Conservation (phyloP, 2,888 invertebrate genomes). For the Lasioglossum pauxillum region DNA sequence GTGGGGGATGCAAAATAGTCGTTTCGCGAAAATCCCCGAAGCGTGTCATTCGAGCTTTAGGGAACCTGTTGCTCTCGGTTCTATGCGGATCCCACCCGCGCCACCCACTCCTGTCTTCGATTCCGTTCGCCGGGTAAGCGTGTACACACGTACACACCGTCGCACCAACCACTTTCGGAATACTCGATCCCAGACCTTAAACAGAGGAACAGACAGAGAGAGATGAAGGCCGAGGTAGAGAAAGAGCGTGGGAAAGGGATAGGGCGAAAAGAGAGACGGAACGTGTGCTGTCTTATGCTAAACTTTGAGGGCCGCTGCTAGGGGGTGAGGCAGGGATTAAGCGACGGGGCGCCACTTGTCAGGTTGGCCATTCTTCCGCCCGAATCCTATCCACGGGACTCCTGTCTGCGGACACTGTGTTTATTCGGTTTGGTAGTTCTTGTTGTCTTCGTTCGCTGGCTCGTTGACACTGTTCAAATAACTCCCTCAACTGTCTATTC, state of each 20-base stretch:
- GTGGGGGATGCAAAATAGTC: constrained; percentile 62
- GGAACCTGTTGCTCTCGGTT: constrained; percentile 81
- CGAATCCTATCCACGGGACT: constrained; percentile 33
- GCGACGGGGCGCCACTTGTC: constrained; percentile 81
- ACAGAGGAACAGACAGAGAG: constrained; percentile 39
- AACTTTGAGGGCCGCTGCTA: constrained; percentile 73
- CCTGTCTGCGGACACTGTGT: not conserved
- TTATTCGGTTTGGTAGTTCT: not conserved
- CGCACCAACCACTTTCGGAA: constrained; percentile 64
- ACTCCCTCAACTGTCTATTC: not conserved
- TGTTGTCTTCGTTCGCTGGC: not conserved
- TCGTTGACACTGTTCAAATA: not conserved
- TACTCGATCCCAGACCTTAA: constrained; percentile 64
- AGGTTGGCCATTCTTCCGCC: constrained; percentile 63
- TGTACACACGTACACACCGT: constrained; percentile 65
- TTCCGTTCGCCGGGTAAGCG: constrained; percentile 46
- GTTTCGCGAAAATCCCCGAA: constrained; percentile 77
- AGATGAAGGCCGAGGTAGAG: constrained; percentile 18
- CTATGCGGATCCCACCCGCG: constrained; percentile 63
- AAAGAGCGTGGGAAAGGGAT: constrained; percentile 34
- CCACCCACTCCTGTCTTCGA: constrained; percentile 46
- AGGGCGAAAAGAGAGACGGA: constrained; percentile 33
- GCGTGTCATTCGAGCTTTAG: constrained; percentile 80
- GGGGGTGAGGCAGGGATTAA: constrained; percentile 68
- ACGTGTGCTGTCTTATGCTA: constrained; percentile 77